A percentile compares a stretch with the other conserved stretches of the same genome.
These are phyloP conservation scores for Tenthredo scrophulariae DNA, from an alignment of 2,888 invertebrate genomes.

Conservation along the genomic window DNA sequence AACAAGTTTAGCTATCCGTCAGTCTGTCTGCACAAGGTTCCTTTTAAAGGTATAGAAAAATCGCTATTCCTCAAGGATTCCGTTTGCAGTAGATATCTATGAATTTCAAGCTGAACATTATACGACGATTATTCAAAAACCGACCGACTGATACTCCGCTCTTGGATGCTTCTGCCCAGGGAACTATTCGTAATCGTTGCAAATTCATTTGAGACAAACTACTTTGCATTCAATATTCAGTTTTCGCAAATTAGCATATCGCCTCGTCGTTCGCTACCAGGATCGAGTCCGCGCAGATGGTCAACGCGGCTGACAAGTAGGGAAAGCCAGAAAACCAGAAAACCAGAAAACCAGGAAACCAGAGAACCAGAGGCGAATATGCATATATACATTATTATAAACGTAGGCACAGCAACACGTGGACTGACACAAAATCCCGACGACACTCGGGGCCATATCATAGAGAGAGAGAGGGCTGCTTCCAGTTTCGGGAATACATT, in stretches of 20 bases:
- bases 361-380: neutral
- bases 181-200: constrained; percentile 64
- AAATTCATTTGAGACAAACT: constrained; percentile 65
- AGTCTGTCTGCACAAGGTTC: neutral
- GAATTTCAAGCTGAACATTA: neutral
- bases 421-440: constrained; percentile 64
- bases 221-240: constrained; percentile 62
- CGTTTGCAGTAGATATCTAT: neutral
- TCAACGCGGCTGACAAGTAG: constrained; percentile 54
- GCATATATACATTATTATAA: constrained; percentile 24
- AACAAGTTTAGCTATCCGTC: constrained; percentile 42
- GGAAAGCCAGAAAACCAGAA: constrained; percentile 7
- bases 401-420: constrained; percentile 69
- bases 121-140: neutral
- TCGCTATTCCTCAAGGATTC: neutral
- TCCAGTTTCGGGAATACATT: constrained; percentile 57
- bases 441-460: neutral
- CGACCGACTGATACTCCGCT: neutral
- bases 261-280: neutral
- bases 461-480: neutral
- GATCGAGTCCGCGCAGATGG: constrained; percentile 13
- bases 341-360: constrained; percentile 2
- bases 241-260: constrained; percentile 59
- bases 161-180: neutral
- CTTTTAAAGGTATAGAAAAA: neutral